A percentile compares a stretch with the other conserved stretches of the same genome.
phyloP scores from a whole-genome alignment of 2,113 vertebrate genomes.

The Rallus limicola region DNA sequence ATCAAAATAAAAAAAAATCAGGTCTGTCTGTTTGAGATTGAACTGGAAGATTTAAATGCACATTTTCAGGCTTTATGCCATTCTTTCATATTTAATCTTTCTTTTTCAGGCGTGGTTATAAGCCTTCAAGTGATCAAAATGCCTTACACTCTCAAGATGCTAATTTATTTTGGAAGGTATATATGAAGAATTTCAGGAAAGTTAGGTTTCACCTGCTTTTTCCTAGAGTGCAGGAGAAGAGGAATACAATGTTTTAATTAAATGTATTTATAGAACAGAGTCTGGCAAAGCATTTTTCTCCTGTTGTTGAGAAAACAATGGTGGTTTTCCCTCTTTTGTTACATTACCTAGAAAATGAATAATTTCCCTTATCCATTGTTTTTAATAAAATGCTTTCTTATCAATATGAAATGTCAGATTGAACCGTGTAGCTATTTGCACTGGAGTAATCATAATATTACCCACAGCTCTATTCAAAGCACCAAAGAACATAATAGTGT shows the following conservation, averaged over 20 bases:
- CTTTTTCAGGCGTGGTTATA: neutral
- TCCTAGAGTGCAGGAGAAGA: neutral
- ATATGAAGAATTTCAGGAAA: neutral
- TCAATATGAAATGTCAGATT: neutral
- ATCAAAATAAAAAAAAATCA: neutral
- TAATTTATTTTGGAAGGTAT: neutral
- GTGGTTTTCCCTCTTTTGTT: neutral
- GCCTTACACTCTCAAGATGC: neutral
- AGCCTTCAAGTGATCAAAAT: neutral
- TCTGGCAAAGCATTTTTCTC: neutral
- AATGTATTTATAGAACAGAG: neutral
- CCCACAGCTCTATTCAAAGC: conserved; percentile 31
- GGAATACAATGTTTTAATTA: neutral
- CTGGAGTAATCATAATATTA: conserved; percentile 30
- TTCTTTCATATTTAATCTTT: conserved; percentile 8
- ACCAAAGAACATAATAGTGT: conserved; percentile 17
- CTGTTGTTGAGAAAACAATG: neutral
- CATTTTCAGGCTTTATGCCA: conserved; percentile 13
- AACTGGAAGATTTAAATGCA: conserved; percentile 28
- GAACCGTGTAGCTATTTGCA: conserved; percentile 2
- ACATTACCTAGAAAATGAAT: conserved; percentile 10
- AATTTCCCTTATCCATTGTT: conserved; percentile 22
- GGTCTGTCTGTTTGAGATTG: neutral
- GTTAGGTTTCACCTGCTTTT: neutral
- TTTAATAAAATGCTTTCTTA: conserved; percentile 12